Base-by-base conservation (phyloP, 1,140 invertebrate genomes). In the Kradibia gibbosae region DNA sequence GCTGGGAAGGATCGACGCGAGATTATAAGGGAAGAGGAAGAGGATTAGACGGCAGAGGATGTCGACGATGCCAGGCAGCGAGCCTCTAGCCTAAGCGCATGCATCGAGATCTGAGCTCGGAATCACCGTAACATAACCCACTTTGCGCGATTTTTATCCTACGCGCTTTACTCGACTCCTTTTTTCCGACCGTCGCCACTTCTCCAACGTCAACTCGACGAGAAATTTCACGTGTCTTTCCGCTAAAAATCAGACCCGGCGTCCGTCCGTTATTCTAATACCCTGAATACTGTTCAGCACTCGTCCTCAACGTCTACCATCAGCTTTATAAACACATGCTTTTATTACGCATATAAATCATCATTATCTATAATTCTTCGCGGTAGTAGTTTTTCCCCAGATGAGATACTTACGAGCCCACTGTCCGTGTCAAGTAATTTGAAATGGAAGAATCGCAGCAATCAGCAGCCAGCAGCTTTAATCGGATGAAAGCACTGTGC, bases 61-160 rank as follows among this genome's bases (percentile, higher is more conserved):
- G 28, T n/a, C 13, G 20, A 17, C 8, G 53, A 42, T 36, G 55
- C 1, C 1, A 25, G 17, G 22, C 39, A 62, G 25, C 25, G 28
- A 0, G 45, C n/a, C 34, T 55, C 36, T 45, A 34, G 39, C n/a
- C 1, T 3, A 13, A 76, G 57, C 39, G n/a, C 25, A 39, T 72
- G n/a, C 42, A 57, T 78, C 53, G 45, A 48, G 71, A 67, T 73
- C 10, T 60, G 17, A 48, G 28, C n/a, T 28, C 5, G 53, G 45
- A 76, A 81, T 76, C 80, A 76, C 73, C 80, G 73, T 71, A 81
- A 70, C 34, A 11, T 81, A 76, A 71, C 80, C 73, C 31, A 70
- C 48, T 81, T 76, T 22, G 22, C 15, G 13, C 8, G 5, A 75
- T 73, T 65, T 80, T 80, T 73, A 60, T 65, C 55, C 20, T 0